These are phyloP conservation scores for Dromococcyx pavoninus DNA, from an alignment of 2,797 vertebrate genomes.

Conservation along the genomic window DNA sequence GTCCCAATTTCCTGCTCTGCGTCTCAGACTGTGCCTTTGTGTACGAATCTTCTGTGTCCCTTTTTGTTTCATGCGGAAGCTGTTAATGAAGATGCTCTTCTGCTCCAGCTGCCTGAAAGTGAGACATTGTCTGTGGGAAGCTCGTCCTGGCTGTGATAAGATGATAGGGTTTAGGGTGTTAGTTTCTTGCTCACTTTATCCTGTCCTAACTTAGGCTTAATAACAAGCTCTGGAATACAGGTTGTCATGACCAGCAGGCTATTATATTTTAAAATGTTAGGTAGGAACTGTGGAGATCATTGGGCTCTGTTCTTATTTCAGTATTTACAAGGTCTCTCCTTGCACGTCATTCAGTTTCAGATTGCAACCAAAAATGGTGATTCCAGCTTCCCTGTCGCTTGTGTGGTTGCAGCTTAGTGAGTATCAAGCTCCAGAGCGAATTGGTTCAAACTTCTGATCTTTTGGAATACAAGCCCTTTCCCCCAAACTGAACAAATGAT, in stretches of 20 bases:
- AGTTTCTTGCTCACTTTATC: neutral
- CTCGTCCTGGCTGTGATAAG: neutral
- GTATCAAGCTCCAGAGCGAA: neutral
- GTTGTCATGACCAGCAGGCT: neutral
- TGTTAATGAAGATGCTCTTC: slow-evolving; percentile 43
- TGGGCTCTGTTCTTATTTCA: neutral
- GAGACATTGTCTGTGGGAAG: neutral
- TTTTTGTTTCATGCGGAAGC: slow-evolving; percentile 36
- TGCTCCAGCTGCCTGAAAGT: slow-evolving; percentile 23
- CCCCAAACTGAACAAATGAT: neutral
- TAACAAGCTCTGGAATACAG: neutral
- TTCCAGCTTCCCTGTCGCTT: neutral
- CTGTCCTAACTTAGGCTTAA: neutral
- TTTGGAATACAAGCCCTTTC: neutral
- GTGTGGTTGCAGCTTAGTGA: neutral
- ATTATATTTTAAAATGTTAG: neutral
- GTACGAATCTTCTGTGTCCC: neutral
- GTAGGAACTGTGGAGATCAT: neutral
- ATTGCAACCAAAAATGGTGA: neutral
- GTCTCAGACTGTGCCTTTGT: neutral
- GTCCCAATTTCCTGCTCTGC: neutral
- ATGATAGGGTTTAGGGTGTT: neutral
- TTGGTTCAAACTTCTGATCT: neutral
- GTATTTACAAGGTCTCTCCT: neutral
- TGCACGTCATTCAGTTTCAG: neutral